A percentile compares a stretch with the other conserved stretches of the same genome.
These are phyloP conservation scores for Leontopithecus rosalia DNA, from an alignment of 2,797 vertebrate genomes.

Conservation along the genomic window DNA sequence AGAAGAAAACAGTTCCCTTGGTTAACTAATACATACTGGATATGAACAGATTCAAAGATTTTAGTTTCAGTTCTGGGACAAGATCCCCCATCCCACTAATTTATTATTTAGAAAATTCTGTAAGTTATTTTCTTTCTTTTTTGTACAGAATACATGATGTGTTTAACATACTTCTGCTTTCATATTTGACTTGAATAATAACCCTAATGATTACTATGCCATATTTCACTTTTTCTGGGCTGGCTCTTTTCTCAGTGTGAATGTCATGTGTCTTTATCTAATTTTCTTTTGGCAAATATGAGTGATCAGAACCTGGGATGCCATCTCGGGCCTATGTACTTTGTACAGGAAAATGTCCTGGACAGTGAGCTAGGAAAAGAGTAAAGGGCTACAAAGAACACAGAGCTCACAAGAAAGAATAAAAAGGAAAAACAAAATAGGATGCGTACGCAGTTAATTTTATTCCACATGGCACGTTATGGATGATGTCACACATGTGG, in stretches of 20 bases:
- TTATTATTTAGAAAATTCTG: slow-evolving; percentile 73
- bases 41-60: slow-evolving; percentile 60
- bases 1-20: slow-evolving; percentile 59
- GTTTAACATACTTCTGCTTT: slow-evolving; percentile 26
- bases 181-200: slow-evolving; percentile 3
- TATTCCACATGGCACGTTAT: slow-evolving; percentile 57
- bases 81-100: slow-evolving; percentile 45
- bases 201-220: background rate
- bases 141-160: background rate
- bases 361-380: background rate
- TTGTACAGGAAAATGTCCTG: background rate
- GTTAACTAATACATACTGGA: slow-evolving; percentile 58
- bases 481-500: slow-evolving; percentile 84
- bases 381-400: background rate
- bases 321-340: background rate
- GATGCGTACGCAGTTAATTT: slow-evolving; percentile 48
- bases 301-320: background rate
- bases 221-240: background rate
- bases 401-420: background rate
- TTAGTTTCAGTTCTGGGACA: slow-evolving; percentile 59
- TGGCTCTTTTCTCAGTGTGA: background rate
- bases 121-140: background rate
- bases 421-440: background rate
- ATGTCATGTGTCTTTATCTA: background rate
- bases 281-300: background rate